Conservation (phyloP, 2,888 invertebrate genomes). For the Leptopilina syphax region DNA sequence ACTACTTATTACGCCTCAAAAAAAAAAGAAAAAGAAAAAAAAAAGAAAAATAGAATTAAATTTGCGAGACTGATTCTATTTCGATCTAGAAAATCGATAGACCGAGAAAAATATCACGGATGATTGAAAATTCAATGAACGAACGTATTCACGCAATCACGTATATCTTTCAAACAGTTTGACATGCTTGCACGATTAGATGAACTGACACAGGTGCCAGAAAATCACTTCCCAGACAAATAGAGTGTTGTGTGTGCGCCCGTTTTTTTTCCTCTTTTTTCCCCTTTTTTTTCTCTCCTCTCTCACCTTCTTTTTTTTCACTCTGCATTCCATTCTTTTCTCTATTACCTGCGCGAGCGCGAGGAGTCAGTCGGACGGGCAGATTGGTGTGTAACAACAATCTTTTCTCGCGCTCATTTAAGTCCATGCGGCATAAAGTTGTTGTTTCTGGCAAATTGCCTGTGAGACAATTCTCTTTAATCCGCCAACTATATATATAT, state of each 20-base stretch:
- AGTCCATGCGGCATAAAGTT: conserved; percentile 6
- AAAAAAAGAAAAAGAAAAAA: too few relatives aligned
- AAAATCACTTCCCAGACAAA: conserved; percentile 38
- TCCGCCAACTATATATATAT: neutral
- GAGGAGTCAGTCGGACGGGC: neutral
- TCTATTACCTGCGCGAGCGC: neutral
- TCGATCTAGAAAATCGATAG: too few relatives aligned
- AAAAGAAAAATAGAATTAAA: too few relatives aligned
- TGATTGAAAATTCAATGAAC: conserved; percentile 8
- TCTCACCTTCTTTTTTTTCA: conserved; percentile 20
- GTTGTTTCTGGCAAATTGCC: conserved; percentile 34
- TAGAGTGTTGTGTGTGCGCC: neutral
- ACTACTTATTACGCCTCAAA: too few relatives aligned
- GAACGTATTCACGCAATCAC: conserved; percentile 13
- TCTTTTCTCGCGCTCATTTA: neutral
- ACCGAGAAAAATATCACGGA: neutral
- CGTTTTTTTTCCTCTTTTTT: neutral
- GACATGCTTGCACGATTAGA: conserved; percentile 36
- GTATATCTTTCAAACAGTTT: conserved; percentile 8
- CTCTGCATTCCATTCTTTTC: conserved; percentile 32
- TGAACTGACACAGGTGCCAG: conserved; percentile 27
- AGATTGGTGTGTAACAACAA: conserved; percentile 21
- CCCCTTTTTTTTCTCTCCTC: neutral
- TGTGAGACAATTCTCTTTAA: neutral
- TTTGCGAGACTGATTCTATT: too few relatives aligned